Evolutionary conservation across 2,113 vertebrate genomes (phyloP).

Genomic region (Semicossyphus pulcher): DNA sequence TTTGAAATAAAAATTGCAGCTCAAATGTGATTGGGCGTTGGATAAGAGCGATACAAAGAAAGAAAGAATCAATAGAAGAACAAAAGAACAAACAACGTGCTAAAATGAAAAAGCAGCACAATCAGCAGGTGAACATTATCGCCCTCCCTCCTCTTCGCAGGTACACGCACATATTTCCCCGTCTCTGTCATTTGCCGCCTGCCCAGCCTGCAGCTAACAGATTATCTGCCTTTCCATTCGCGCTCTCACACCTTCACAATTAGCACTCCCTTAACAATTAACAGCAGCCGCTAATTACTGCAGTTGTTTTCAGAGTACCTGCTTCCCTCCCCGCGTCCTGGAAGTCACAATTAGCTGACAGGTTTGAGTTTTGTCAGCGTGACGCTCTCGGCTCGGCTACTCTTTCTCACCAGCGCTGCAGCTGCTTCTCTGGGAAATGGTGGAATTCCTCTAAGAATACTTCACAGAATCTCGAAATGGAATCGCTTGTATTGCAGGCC

Average conservation of each 20-base stretch:
- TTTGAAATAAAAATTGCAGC: not conserved
- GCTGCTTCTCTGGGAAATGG: conserved; percentile 15
- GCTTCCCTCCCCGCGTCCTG: conserved; percentile 14
- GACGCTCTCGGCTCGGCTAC: conserved; percentile 4
- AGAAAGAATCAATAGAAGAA: not conserved
- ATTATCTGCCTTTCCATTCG: conserved; percentile 61
- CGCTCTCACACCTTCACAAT: conserved; percentile 66
- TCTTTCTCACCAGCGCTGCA: conserved; percentile 29
- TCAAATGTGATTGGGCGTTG: not conserved
- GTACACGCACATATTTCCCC: conserved; percentile 19
- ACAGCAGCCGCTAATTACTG: conserved; percentile 73
- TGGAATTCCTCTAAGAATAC: conserved; percentile 37
- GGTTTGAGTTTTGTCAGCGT: conserved; percentile 18
- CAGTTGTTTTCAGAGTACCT: conserved; percentile 53
- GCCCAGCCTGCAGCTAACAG: conserved; percentile 57
- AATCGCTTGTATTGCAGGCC: conserved; percentile 37
- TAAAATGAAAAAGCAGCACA: not conserved
- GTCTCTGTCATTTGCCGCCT: conserved; percentile 24
- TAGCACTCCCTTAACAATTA: conserved; percentile 76
- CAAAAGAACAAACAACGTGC: conserved; percentile 9
- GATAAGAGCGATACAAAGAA: too few species aligned
- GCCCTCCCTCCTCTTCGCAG: not conserved
- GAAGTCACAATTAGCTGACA: conserved; percentile 17
- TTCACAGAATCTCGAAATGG: conserved; percentile 18
- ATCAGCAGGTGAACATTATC: conserved; percentile 27